Evolutionary conservation across 2,797 vertebrate genomes (phyloP), one percentile per base, ranked within the genome.

Genomic region (Vireo griseus): DNA sequence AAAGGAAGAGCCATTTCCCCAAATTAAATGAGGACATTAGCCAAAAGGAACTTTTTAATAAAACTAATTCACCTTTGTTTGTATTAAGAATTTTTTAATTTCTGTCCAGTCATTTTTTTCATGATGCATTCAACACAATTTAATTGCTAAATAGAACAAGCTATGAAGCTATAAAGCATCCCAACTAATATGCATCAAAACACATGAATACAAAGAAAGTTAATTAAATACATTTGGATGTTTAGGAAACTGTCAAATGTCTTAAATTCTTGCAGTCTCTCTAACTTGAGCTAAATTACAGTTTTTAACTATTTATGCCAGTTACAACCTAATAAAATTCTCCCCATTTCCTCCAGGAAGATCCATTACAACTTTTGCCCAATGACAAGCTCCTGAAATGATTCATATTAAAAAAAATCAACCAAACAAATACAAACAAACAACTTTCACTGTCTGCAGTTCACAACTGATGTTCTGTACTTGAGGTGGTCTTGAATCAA

Each of bases 321-420:
- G 19, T 47, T 69, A 48, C 5, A 80, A 39, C 6, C 9, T 31
- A 31, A 69, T 20, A 72, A 79, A 86, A 51, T 7, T 31, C 3
- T 33, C 5, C 10, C 2, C 3, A n/a, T 79, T 47, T 65, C 17
- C n/a, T 66, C 48, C 21, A 33, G 18, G 21, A 88, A 72, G 14
- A 40, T 61, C 18, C 29, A 39, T n/a, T 69, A 54, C 16, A 80
- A n/a, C 3, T 31, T 7, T 3, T 76, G 22, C 13, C 16, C 21
- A 42, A 7, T 22, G 39, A 35, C 14, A 83, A 47, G 13, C 13
- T 69, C 16, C 50, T 57, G 10, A 78, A 69, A 5, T 25, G 4
- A 71, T 37, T 42, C 0, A 12, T 31, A 31, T 4, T 15, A 13
- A 11, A 7, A 3, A 15, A n/a, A 33, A 54, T 16, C 40, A 42